Base-by-base conservation (phyloP, 2,797 vertebrate species). In the Pyrrhura leucotis region DNA sequence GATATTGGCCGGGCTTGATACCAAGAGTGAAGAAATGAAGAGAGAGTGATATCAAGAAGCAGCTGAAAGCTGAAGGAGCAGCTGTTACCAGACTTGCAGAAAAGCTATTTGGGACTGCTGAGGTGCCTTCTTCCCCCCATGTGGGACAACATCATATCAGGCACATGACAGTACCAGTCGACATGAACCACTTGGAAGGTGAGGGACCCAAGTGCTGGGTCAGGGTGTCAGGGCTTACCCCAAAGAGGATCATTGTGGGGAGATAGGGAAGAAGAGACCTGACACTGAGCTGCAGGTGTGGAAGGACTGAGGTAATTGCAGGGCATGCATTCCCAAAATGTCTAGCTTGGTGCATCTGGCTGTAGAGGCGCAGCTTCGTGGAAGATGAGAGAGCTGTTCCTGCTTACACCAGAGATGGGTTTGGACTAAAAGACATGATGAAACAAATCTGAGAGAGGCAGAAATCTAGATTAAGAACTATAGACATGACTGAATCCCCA, bases 271-370 rank as follows among this genome's bases (percentile, higher is more conserved):
- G 33, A 51, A 63, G 17, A 42, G 20, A n/a, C 1, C 53, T 53
- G 56, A 16, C 9, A 15, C 12, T 44, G 29, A 88, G 26, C 40
- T 54, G 26, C 10, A 37, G 69, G 23, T 19, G 14, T 10, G 45
- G 35, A 73, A 79, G 14, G 22, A 78, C 71, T 54, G 35, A 73
- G 26, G 9, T 2, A 33, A 56, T 1, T 86, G 25, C 21, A 39
- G 21, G 42, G 17, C 6, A 35, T 37, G n/a, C 17, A 26, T 68
- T 88, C 23, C 35, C 35, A 50, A 75, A 93, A 78, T 21, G 1
- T 31, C n/a, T 47, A 14, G 8, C 42, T 81, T 76, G 40, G 4
- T 0, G 1, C 0, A 0, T 45, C n/a, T 33, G 17, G 14, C 16
- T 82, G 10, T 18, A 17, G 5, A 77, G 37, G 21, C 28, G 45